These are phyloP conservation scores for Bugula neritina DNA, from an alignment of 2,888 invertebrate species.

Conservation along the genomic window DNA sequence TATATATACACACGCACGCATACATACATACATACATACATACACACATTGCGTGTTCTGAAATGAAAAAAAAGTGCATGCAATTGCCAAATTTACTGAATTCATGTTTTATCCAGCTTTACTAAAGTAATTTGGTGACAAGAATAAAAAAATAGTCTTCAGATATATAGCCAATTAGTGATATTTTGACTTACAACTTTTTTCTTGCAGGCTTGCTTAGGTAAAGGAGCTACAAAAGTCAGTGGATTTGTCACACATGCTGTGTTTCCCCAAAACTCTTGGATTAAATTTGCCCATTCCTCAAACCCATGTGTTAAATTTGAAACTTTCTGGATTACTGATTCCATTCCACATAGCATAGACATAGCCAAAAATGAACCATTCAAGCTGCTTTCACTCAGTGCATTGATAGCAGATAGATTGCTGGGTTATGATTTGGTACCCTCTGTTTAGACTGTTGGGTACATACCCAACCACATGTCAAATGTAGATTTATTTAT, in stretches of 20 bases:
- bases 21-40: no score
- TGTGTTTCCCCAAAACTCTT: conserved; percentile 52
- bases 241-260: conserved; percentile 54
- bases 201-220: conserved; percentile 44
- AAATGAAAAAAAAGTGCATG: no score
- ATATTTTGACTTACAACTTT: no score
- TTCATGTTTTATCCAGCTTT: no score
- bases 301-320: conserved; percentile 36
- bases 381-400: conserved; percentile 48
- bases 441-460: conserved; percentile 28
- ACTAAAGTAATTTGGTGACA: no score
- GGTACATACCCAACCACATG: no score
- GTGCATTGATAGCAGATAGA: conserved; percentile 45
- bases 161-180: not conserved
- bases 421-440: conserved; percentile 49
- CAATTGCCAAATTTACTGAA: no score
- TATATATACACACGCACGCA: no score
- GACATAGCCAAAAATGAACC: conserved; percentile 46
- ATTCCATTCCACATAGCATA: conserved; percentile 51
- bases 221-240: conserved; percentile 43
- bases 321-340: conserved; percentile 53
- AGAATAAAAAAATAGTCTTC: no score
- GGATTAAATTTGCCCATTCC: conserved; percentile 43
- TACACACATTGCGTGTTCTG: no score
- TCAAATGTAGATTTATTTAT: no score